Conservation (phyloP, 2,888 invertebrate species). For the Lobophora halterata region DNA sequence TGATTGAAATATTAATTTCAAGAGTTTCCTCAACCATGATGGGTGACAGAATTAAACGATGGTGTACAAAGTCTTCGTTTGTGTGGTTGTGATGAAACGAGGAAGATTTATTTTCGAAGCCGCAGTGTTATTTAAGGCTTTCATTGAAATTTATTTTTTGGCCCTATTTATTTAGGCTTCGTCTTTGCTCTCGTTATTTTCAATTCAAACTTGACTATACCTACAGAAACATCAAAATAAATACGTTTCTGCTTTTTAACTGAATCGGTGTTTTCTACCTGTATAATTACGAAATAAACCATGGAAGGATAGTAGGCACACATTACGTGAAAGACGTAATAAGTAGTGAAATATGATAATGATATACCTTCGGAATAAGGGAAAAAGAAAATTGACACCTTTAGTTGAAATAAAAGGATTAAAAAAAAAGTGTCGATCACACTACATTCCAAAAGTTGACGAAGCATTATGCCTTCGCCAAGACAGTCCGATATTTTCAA, state of each 20-base stretch:
- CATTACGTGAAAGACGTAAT: constrained; percentile 38
- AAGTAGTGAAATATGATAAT: constrained; percentile 41
- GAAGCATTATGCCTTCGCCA: constrained; percentile 25
- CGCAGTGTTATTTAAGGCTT: neutral
- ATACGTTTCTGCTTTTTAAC: too few relatives aligned
- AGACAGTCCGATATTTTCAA: constrained; percentile 48
- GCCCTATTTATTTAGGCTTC: too few relatives aligned
- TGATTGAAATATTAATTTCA: constrained; percentile 71
- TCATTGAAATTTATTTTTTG: neutral
- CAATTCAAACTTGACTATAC: too few relatives aligned
- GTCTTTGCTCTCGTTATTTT: too few relatives aligned
- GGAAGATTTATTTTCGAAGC: neutral
- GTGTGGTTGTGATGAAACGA: constrained; percentile 3
- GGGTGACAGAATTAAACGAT: constrained; percentile 26
- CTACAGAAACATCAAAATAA: too few relatives aligned
- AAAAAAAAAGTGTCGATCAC: constrained; percentile 5
- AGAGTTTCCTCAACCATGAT: constrained; percentile 34
- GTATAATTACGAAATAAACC: constrained; percentile 11
- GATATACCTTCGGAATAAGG: constrained; percentile 28
- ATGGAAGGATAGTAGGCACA: constrained; percentile 13
- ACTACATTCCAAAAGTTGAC: constrained; percentile 5
- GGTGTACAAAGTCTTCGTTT: constrained; percentile 16
- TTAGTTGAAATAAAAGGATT: constrained; percentile 25
- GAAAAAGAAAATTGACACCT: constrained; percentile 35
- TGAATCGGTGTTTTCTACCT: too few relatives aligned